Base-by-base conservation (phyloP, 2,797 vertebrate genomes). In the Malurus leucopterus region DNA sequence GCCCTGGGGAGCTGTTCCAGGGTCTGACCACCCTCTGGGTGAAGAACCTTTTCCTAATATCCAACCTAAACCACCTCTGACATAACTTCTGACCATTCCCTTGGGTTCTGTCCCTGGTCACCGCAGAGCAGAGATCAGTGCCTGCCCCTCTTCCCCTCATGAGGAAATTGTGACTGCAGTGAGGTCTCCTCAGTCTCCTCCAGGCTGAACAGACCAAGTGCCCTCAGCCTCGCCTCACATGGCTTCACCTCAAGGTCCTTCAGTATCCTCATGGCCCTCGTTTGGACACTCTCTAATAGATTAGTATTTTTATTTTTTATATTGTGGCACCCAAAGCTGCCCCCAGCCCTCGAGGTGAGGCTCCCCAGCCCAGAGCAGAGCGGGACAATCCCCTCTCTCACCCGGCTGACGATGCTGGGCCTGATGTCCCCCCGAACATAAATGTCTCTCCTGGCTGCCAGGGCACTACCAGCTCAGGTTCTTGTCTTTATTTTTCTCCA, bases 331-430 rank as follows among this genome's bases (percentile, higher is more conserved):
- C 32, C 53, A 65, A 38, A 65, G 4, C 22, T 50, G 9, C 13
- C 18, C n/a, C 22, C n/a, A 58, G 61, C 1, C 27, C 38, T 58
- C 0, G 0, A 67, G 38, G 4, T 58, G 61, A 44, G 23, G 53
- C 22, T 36, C 13, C 27, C 22, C 53, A 62, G 40, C 3, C 19
- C 22, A 73, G 17, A 73, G 44, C 36, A 64, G 43, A 41, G 17
- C 0, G 0, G 36, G 36, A 65, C 61, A 65, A 44, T 51, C 5
- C 19, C 19, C 23, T 29, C n/a, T 13, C 32, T 44, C 1, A 2
- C n/a, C 53, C 1, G 2, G 18, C 10, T 83, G 53, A 10, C 0
- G 0, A n/a, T 58, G 27, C 38, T 65, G n/a, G 0, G 32, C 62
- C 32, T 51, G 32, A 53, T 84, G 54, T 0, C 8, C 19, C 9